Evolutionary conservation across 2,888 invertebrate species (phyloP).

Genomic region (Drosophila bunnanda): DNA sequence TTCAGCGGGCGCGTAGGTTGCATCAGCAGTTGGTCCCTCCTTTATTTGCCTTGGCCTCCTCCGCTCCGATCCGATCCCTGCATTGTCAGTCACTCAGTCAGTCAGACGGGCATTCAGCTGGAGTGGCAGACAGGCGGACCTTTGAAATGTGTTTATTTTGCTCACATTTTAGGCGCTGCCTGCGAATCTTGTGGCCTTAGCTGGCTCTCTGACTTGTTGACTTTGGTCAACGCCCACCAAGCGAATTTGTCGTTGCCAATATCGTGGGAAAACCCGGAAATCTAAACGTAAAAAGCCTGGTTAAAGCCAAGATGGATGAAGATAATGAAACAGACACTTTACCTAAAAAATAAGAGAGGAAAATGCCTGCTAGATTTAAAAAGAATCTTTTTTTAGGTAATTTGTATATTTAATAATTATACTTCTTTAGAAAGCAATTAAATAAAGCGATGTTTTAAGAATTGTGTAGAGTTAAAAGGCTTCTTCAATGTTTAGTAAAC

Average conservation of each 20-base stretch:
- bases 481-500: background rate
- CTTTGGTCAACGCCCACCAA: conserved; percentile 46
- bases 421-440: background rate
- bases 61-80: conserved; percentile 10
- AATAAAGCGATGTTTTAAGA: background rate
- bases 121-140: conserved; percentile 32
- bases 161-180: conserved; percentile 48
- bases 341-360: background rate
- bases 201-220: conserved; percentile 33
- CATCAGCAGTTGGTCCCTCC: conserved; percentile 62
- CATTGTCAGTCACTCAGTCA: conserved; percentile 35
- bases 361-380: background rate
- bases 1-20: conserved; percentile 60
- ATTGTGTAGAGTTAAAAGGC: background rate
- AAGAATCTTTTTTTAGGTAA: background rate
- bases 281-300: background rate
- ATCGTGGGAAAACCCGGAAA: conserved; percentile 40
- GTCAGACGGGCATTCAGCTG: conserved; percentile 16
- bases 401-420: background rate
- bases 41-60: conserved; percentile 22
- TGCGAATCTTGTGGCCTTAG: conserved; percentile 31
- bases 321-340: background rate
- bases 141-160: conserved; percentile 48
- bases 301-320: background rate
- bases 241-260: conserved; percentile 50